Evolutionary conservation across 2,888 invertebrate genomes (phyloP).

Genomic region (Sclerodermus sp.): DNA sequence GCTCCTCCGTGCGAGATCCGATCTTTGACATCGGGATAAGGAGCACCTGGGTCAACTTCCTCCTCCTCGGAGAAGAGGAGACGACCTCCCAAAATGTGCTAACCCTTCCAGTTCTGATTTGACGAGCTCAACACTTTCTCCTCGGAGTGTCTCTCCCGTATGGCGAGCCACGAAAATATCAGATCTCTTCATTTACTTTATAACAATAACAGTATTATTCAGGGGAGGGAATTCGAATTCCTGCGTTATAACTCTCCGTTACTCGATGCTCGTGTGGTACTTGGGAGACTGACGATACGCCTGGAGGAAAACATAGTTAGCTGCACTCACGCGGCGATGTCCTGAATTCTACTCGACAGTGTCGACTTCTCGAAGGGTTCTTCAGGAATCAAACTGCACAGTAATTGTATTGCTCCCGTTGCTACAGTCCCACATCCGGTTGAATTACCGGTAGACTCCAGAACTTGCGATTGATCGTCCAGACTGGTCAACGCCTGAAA

Average conservation of each 20-base stretch:
- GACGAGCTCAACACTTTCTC: too few species aligned
- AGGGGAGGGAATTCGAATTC: too few species aligned
- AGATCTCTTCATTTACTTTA: too few species aligned
- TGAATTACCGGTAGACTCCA: constrained; percentile 41
- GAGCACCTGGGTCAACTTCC: constrained; percentile 54
- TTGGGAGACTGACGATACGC: too few species aligned
- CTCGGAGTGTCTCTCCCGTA: too few species aligned
- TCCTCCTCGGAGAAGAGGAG: too few species aligned
- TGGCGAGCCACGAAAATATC: too few species aligned
- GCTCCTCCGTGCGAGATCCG: constrained; percentile 33
- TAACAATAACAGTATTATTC: too few species aligned
- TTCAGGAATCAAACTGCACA: constrained; percentile 60
- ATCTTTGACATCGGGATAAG: constrained; percentile 27
- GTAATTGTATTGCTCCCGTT: constrained; percentile 60
- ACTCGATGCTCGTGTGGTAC: too few species aligned
- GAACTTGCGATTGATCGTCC: constrained; percentile 47
- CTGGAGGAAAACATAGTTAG: too few species aligned
- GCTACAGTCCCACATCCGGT: constrained; percentile 56
- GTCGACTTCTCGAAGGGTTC: constrained; percentile 56
- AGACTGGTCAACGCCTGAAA: constrained; percentile 42
- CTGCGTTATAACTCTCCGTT: too few species aligned
- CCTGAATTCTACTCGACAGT: constrained; percentile 59
- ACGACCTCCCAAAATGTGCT: constrained; percentile 42
- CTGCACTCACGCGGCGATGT: constrained; percentile 62
- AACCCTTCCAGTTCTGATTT: neutral